Evolutionary conservation across 2,113 vertebrate genomes (phyloP), one percentile per base, ranked within the genome.

Genomic region (Colaptes auratus): DNA sequence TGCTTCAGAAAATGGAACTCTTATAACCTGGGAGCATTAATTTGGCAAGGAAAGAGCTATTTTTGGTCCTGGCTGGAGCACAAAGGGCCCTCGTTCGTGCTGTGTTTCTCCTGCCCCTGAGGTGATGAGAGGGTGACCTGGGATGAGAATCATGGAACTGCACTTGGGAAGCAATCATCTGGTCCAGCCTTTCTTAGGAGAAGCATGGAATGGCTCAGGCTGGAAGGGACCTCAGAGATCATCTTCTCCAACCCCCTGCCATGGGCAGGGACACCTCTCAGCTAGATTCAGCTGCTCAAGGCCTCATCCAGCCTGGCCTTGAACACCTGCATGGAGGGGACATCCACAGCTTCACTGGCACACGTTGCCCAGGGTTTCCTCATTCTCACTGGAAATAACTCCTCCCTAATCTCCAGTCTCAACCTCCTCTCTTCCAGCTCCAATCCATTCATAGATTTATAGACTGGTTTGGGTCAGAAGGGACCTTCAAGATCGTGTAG

Each of bases 1-100:
- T 78, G 33, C 89, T 87, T 46, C 83, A 84, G 67, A 76, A 82
- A 83, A 90, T 35, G 42, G 35, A 33, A 25, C 25, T 92, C 95
- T 93, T 86, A 75, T 92, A 92, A 86, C 70, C 83, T 76, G 39
- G 36, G 67, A 84, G 63, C 21, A 69, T 46, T 74, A 66, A 50
- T 73, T 61, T 78, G 83, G 82, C 61, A 83, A 88, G 70, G 70
- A 42, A 63, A 69, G 3, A 86, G 76, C 88, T 92, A 39, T 91
- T 94, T 92, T 65, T 67, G 86, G 58, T 42, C 2, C 42, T 67
- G 72, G 46, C 71, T 90, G 52, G 31, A 42, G 79, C 82, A 72
- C 67, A 71, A n/a, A 73, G 69, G 36, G 92, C 15, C 31, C 39
- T 94, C 56, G 15, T 73, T 92, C 67, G 64, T 46, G 60, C 86